Evolutionary conservation across 2,888 invertebrate genomes (phyloP), one percentile per base, ranked within the genome.

Genomic region (Tenodera sinensis): DNA sequence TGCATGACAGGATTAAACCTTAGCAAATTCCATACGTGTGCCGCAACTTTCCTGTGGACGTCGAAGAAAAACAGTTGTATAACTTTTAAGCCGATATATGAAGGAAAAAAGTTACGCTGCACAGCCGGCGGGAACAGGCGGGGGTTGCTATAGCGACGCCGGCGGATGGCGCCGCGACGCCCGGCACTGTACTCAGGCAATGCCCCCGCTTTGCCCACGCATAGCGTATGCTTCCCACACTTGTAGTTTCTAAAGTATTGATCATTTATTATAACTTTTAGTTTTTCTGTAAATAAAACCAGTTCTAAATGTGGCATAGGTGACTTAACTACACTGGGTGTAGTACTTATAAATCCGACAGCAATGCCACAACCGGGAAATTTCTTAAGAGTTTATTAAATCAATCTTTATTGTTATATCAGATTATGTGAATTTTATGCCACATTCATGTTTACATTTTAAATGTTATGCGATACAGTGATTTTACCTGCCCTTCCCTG

Each of bases 151-250:
- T n/a, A 15, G 47, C 85, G 85, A 85, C 28, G 42, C 85, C 30
- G 85, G 85, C 85, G n/a, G 85, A 34, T n/a, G 85, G 20, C 42
- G 85, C 42, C 84, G 84, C 34, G 84, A 42, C 84, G 85, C 85
- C n/a, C 84, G 84, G 28, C 84, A 30, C 2, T 84, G 25, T 6
- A 25, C 42, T 6, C 54, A 3, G 20, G 20, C 54, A 25, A 71
- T 15, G 25, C 20, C 6, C 54, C 54, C 42, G 15, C 15, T 25
- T 27, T 28, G 28, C 28, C 2, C 54, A 71, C 25, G 54, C 20
- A 71, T 71, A 25, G 2, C 14, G 20, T 3, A 71, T 4, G 6
- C 15, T 71, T 71, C 20, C 4, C 8, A 14, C 0, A 71, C 20
- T 71, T 71, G 54, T 20, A 71, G 0, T 71, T 20, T 71, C 20